phyloP scores from a whole-genome alignment of 2,113 vertebrate genomes.

The Falcunculus frontatus region DNA sequence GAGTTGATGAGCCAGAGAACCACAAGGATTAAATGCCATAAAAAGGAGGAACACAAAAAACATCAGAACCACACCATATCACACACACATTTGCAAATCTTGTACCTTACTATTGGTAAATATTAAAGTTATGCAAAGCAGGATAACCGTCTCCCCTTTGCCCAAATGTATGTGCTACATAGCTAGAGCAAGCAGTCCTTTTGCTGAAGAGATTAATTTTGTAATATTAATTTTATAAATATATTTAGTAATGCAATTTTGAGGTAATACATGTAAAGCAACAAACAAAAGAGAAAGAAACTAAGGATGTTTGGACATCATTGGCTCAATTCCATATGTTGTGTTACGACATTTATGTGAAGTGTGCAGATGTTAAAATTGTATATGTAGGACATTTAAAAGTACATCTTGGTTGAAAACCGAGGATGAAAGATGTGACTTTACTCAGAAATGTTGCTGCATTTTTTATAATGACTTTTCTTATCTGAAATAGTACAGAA shows the following conservation, averaged over 20 bases:
- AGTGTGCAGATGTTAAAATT: background rate
- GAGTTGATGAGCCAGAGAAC: background rate
- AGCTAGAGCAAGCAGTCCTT: background rate
- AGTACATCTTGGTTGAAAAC: background rate
- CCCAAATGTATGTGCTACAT: background rate
- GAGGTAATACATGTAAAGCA: background rate
- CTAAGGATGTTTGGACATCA: background rate
- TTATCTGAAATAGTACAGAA: conserved; percentile 29
- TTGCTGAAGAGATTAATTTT: background rate
- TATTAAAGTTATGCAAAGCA: background rate
- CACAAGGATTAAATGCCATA: background rate
- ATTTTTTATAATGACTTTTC: conserved; percentile 12
- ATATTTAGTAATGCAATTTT: background rate
- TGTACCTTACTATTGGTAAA: background rate
- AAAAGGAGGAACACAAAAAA: background rate
- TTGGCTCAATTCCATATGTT: background rate
- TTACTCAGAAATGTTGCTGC: background rate
- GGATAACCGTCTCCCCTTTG: rapidly evolving
- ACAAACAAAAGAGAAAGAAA: background rate
- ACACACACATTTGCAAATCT: rapidly evolving
- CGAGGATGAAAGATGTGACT: background rate
- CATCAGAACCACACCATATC: background rate
- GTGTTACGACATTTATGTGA: background rate
- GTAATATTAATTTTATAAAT: background rate
- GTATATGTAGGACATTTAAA: background rate